A percentile compares a stretch with the other conserved stretches of the same genome.
These are phyloP conservation scores for Calcarius lapponicus DNA, from an alignment of 2,797 vertebrate genomes.

Conservation along the genomic window DNA sequence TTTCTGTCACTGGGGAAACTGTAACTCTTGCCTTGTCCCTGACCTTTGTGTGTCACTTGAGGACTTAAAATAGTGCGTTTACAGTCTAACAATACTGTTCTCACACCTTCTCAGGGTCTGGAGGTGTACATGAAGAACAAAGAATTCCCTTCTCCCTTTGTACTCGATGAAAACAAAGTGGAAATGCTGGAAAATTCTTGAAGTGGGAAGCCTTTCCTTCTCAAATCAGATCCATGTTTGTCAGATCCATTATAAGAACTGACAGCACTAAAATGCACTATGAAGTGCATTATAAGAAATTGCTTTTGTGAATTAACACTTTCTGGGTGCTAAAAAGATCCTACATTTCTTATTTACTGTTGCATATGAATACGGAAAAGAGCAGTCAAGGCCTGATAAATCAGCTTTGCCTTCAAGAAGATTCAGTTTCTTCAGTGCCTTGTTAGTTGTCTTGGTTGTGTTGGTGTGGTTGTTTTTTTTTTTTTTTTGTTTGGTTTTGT, in stretches of 20 bases:
- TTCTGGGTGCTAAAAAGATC: not conserved
- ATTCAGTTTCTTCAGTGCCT: not conserved
- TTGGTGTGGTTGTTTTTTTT: not conserved
- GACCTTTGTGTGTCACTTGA: not conserved
- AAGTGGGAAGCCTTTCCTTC: not conserved
- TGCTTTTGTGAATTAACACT: not conserved
- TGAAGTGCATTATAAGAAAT: not conserved
- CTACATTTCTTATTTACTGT: not conserved
- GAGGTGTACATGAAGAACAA: constrained; percentile 80
- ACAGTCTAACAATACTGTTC: not conserved
- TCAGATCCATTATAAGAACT: not conserved
- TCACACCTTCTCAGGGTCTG: constrained; percentile 79
- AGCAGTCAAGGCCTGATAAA: not conserved
- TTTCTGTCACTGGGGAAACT: not conserved
- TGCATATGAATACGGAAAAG: not conserved
- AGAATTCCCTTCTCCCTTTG: constrained; percentile 78
- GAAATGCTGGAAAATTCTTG: constrained; percentile 61
- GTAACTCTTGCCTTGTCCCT: not conserved
- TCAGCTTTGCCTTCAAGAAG: not conserved
- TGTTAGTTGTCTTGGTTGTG: not conserved
- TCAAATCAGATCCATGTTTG: not conserved
- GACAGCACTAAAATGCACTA: not conserved
- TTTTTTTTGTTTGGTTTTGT: not conserved
- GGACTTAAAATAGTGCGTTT: not conserved
- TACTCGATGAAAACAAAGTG: constrained; percentile 77